Evolutionary conservation across 1,140 invertebrate species (phyloP), one percentile per base, ranked within the genome.

Genomic region (Plectrocnemia conspersa): DNA sequence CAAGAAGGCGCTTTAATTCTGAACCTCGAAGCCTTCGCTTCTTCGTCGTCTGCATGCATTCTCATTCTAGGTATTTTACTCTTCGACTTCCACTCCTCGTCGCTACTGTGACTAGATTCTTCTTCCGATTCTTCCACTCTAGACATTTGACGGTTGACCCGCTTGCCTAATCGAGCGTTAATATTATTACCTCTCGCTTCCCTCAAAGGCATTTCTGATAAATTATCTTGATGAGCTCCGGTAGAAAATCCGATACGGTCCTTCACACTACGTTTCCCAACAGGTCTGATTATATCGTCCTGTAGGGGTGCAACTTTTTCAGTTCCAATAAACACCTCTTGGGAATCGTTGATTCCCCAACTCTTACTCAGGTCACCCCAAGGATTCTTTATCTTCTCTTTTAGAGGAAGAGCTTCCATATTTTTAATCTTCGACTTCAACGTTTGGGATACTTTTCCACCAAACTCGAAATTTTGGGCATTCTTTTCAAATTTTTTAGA

Each of bases 41-140:
- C 86, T 68, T 89, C 84, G 64, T 90, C 88, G 72, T 91, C 89
- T n/a, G 89, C 89, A 68, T 86, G 86, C 89, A 91, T 91, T 66
- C 86, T 75, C 87, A 89, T 89, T 59, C 84, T 71, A 1, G 83
- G 79, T 25, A 79, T 69, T 73, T 86, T 88, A 18, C 75, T 80
- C 62, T 80, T 79, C 48, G 72, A 78, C 48, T 72, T 76, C 79
- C 80, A 80, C 36, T 67, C 66, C 19, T 73, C 68, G 16, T 78
- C 71, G 11, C 71, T 61, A 35, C 47, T 42, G n/a, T 23, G 0
- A 5, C 22, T 23, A 22, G 32, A 36, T 22, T 52, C 36, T 29
- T 13, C 4, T 23, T 56, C 49, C 44, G 52, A 54, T 24, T 57
- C 40, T 18, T 25, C 42, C 4, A 50, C 27, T 16, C 54, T 24